Conservation (phyloP, 2,113 vertebrate genomes). For the Phyllopteryx taeniolatus region DNA sequence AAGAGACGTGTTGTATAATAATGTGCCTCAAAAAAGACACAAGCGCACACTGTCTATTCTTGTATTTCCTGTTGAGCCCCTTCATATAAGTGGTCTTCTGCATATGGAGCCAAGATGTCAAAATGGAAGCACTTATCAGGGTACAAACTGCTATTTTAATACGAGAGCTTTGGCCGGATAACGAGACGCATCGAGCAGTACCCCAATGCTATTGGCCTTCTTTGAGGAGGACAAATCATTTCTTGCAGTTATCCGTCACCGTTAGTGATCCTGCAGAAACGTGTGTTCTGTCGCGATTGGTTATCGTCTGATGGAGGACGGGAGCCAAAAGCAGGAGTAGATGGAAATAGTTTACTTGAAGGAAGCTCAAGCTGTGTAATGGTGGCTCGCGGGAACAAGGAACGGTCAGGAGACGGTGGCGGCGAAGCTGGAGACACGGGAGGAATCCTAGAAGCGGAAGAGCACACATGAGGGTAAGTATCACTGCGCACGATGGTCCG, state of each 20-base stretch:
- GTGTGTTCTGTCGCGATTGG: no score
- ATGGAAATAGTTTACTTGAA: no score
- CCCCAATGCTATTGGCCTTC: not conserved
- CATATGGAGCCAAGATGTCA: not conserved
- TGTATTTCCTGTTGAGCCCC: not conserved
- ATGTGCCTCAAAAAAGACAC: conserved; percentile 23
- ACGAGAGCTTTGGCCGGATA: not conserved
- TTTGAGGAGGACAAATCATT: conserved; percentile 12
- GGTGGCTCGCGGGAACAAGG: no score
- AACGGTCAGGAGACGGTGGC: no score
- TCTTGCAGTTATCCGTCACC: not conserved
- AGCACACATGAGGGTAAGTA: no score
- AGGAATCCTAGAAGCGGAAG: no score
- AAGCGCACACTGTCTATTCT: not conserved
- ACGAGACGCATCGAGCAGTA: conserved; percentile 2
- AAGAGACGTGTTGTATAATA: conserved; percentile 33
- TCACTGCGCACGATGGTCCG: no score
- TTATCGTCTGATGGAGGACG: no score
- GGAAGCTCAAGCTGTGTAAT: no score
- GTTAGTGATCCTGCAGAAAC: not conserved
- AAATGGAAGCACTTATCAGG: not conserved
- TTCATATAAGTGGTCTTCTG: not conserved
- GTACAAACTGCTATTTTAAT: not conserved
- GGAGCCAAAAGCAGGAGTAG: no score
- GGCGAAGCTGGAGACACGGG: no score